Conservation (phyloP, 2,797 vertebrate genomes). For the Vireo griseus region DNA sequence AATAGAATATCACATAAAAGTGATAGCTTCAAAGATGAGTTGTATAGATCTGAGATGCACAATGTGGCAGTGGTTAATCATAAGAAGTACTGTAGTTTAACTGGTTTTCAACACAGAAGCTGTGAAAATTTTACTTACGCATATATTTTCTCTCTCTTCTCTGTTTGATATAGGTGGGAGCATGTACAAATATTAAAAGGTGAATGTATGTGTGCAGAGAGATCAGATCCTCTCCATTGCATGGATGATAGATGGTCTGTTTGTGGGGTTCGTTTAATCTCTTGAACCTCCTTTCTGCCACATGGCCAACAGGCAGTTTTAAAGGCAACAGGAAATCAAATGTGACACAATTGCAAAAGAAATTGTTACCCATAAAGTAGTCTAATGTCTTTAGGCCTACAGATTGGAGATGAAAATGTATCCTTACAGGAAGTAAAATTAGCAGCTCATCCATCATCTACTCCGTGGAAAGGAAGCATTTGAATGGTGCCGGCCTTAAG, state of each 20-base stretch:
- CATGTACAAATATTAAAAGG: neutral
- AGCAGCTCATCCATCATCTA: constrained; percentile 16
- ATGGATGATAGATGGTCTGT: constrained; percentile 23
- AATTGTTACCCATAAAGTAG: constrained; percentile 34
- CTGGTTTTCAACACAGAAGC: constrained; percentile 29
- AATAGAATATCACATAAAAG: constrained; percentile 4
- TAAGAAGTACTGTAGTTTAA: constrained; percentile 7
- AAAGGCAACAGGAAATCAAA: constrained; percentile 29
- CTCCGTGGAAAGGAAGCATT: neutral
- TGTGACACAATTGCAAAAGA: constrained; percentile 30
- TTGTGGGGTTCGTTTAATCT: neutral
- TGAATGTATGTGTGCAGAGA: neutral
- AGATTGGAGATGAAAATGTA: constrained; percentile 20
- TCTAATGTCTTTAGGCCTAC: constrained; percentile 47
- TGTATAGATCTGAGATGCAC: neutral
- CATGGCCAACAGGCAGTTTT: constrained; percentile 30
- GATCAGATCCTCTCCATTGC: neutral
- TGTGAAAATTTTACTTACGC: neutral
- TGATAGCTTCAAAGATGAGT: neutral
- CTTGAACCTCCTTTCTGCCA: constrained; percentile 2
- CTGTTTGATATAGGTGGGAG: neutral
- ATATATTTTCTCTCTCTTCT: neutral
- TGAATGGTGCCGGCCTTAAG: neutral
- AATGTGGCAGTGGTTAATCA: neutral
- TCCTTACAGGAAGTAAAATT: constrained; percentile 53